A percentile compares a stretch with the other conserved stretches of the same genome.
Evolutionary conservation across 2,113 vertebrate genomes (phyloP).

Genomic region (Eclectus roratus): DNA sequence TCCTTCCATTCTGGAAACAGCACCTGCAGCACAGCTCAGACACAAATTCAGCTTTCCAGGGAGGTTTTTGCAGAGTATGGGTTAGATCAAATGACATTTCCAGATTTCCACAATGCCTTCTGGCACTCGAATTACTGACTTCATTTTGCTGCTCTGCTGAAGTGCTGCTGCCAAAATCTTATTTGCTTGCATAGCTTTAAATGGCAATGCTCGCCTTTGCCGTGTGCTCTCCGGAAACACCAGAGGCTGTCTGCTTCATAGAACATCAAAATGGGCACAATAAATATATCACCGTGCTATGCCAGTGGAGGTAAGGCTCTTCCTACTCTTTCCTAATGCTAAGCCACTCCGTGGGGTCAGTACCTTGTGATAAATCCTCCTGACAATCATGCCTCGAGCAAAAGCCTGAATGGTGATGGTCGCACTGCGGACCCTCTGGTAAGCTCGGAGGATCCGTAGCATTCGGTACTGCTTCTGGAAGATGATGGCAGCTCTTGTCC

Average conservation of each 20-base stretch:
- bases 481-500: constrained; percentile 77
- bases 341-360: fast-evolving
- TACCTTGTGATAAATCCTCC: constrained; percentile 85
- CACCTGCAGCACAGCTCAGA: neutral
- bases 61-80: neutral
- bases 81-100: constrained; percentile 8
- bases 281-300: fast-evolving
- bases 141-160: neutral
- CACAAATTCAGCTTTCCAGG: neutral
- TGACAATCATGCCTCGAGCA: constrained; percentile 84
- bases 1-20: neutral
- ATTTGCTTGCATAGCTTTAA: neutral
- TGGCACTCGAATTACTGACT: neutral
- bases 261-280: neutral
- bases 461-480: constrained; percentile 92
- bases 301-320: neutral
- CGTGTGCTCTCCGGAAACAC: fast-evolving
- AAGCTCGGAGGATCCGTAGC: constrained; percentile 75
- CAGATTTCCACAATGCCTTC: neutral
- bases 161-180: neutral
- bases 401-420: constrained; percentile 87
- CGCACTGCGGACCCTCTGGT: constrained; percentile 67
- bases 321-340: neutral
- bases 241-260: neutral
- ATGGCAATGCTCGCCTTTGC: neutral